Evolutionary conservation across 1,140 invertebrate species (phyloP), one percentile per base, ranked within the genome.

Genomic region (Hydropsyche tenuis): DNA sequence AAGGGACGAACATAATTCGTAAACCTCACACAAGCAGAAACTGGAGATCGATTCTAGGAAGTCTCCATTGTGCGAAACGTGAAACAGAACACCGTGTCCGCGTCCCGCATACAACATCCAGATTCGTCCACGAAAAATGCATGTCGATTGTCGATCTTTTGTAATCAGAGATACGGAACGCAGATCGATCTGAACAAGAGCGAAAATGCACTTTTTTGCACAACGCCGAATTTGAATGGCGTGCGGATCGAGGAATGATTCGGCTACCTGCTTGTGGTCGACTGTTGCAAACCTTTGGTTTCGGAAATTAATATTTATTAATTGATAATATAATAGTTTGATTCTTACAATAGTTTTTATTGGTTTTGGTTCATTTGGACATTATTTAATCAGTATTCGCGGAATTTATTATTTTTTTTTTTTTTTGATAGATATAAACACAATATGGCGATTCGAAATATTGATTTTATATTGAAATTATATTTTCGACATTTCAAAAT

Each of bases 131-230:
- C 43, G n/a, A 53, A 53, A 53, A 22, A 5, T 6, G n/a, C n/a
- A 16, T 16, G 14, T 14, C 3, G 20, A 18, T 3, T 53, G 48
- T 53, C 3, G n/a, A 53, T 53, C 20, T 22, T 18, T 53, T 53
- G 20, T 53, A 18, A 53, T 53, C 20, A 53, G 20, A 22, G 20
- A 53, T 18, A 53, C 30, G 75, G 73, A 72, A 76, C 71, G 68
- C 66, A 76, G 71, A 76, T 76, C 56, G 75, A 71, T 76, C 71
- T 71, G 30, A 72, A 46, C 9, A 73, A 63, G 72, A 37, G 30
- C 30, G 30, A 73, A 76, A 62, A 73, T 72, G 72, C 75, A 62
- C 69, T 76, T 76, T 75, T 74, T 74, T 73, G 53, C 56, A 65
- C 62, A 30, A 20, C 30, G 27, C 2, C 4, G 53, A 48, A 64